Conservation (phyloP, 2,113 vertebrate species). For the Abramis brama region DNA sequence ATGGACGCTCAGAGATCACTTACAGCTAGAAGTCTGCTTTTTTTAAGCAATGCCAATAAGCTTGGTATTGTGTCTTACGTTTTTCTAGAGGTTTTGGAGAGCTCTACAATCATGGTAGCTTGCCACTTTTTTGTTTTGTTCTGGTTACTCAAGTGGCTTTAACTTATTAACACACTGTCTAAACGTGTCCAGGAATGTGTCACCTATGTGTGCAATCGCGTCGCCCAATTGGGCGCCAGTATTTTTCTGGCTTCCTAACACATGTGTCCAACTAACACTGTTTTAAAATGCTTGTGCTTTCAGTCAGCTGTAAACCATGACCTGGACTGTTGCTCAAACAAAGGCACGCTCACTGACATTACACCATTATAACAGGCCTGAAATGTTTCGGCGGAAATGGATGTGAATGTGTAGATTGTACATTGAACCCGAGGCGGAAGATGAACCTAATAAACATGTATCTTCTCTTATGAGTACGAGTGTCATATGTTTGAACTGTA, state of each 20-base stretch:
- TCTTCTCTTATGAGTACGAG: slow-evolving; percentile 53
- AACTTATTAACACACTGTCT: slow-evolving; percentile 56
- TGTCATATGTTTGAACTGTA: slow-evolving; percentile 35
- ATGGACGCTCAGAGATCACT: background rate
- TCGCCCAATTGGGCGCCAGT: background rate
- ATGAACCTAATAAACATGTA: slow-evolving; percentile 65
- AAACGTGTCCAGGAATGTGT: slow-evolving; percentile 32
- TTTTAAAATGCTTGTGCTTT: slow-evolving; percentile 14
- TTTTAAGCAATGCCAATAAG: background rate
- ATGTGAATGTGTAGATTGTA: slow-evolving; percentile 29
- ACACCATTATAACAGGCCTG: background rate
- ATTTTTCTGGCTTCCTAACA: slow-evolving; percentile 10
- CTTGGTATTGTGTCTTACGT: background rate
- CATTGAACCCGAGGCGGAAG: slow-evolving; percentile 33
- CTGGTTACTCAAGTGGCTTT: slow-evolving; percentile 35
- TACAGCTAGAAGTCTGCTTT: background rate
- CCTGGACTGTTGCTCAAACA: slow-evolving; percentile 43
- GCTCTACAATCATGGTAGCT: slow-evolving; percentile 23
- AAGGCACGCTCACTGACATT: background rate
- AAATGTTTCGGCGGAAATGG: background rate
- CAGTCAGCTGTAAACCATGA: slow-evolving; percentile 1
- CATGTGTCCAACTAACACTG: slow-evolving; percentile 45
- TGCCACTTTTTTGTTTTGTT: slow-evolving; percentile 57
- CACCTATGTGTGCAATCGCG: slow-evolving; percentile 6
- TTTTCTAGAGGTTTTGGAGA: background rate